These are phyloP conservation scores for Caenorhabditis angaria DNA, from an alignment of 2,888 invertebrate genomes.

Conservation along the genomic window DNA sequence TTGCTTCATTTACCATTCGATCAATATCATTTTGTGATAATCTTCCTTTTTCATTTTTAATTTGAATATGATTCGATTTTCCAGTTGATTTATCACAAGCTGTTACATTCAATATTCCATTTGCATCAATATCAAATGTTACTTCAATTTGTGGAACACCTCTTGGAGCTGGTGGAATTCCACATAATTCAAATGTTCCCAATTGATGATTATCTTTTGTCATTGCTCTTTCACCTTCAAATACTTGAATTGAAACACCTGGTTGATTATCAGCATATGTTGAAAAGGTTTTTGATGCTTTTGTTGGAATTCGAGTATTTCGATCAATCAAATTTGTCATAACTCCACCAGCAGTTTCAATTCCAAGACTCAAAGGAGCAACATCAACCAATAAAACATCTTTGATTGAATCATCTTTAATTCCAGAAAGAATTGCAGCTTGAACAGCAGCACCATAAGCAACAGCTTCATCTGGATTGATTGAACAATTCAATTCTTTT, in stretches of 20 bases:
- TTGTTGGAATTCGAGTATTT: conserved; percentile 73
- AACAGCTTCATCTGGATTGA: conserved; percentile 95
- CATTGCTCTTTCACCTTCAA: conserved; percentile 77
- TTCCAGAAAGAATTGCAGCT: conserved; percentile 49
- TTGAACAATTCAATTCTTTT: conserved; percentile 89
- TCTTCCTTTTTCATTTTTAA: conserved; percentile 79
- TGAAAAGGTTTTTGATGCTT: conserved; percentile 78
- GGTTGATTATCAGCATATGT: conserved; percentile 92
- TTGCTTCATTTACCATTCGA: conserved; percentile 85
- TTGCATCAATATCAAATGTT: conserved; percentile 73
- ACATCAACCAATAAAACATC: conserved; percentile 83
- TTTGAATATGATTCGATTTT: conserved; percentile 63
- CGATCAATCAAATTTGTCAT: conserved; percentile 90
- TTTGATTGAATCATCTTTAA: conserved; percentile 42
- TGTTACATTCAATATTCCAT: conserved; percentile 70
- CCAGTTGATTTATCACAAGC: conserved; percentile 70
- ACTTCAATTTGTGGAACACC: conserved; percentile 76
- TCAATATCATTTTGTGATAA: conserved; percentile 92
- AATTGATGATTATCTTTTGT: conserved; percentile 74
- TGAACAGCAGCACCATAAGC: conserved; percentile 83
- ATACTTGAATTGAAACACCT: conserved; percentile 85
- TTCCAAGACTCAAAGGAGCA: conserved; percentile 88
- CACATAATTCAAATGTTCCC: conserved; percentile 73
- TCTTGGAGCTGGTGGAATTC: conserved; percentile 72
- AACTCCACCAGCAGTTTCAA: conserved; percentile 90